These are phyloP conservation scores for Rhegmatorhina hoffmannsi DNA, from an alignment of 2,113 vertebrate genomes.

Conservation along the genomic window DNA sequence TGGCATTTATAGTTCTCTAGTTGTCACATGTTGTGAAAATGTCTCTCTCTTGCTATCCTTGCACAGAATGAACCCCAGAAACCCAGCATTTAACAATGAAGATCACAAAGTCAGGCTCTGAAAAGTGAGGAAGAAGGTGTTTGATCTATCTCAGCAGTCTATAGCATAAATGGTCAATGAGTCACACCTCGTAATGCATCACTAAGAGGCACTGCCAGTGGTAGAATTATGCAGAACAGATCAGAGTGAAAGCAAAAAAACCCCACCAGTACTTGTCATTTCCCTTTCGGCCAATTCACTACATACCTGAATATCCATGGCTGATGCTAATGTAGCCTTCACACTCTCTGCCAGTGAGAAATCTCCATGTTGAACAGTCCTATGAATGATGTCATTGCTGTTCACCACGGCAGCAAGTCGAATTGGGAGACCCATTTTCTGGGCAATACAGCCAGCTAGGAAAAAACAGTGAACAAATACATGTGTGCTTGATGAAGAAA, in stretches of 20 bases:
- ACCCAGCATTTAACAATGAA: not conserved
- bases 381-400: slow-evolving; percentile 86
- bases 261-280: not conserved
- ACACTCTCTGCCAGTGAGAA: slow-evolving; percentile 80
- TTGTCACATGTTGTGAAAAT: not conserved
- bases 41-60: not conserved
- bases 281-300: not conserved
- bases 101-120: not conserved
- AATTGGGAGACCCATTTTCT: slow-evolving; percentile 86
- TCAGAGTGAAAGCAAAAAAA: not conserved
- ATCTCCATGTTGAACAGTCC: slow-evolving; percentile 82
- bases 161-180: not conserved
- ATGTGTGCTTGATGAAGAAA: not conserved
- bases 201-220: not conserved
- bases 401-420: slow-evolving; percentile 85
- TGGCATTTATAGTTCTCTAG: not conserved
- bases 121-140: not conserved
- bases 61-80: not conserved
- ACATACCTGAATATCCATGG: slow-evolving; percentile 94
- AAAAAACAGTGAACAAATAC: not conserved
- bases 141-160: not conserved
- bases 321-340: slow-evolving; percentile 84
- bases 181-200: not conserved
- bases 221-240: not conserved
- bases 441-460: slow-evolving; percentile 81